Evolutionary conservation across 2,797 vertebrate species (phyloP), one percentile per base, ranked within the genome.

Genomic region (Dryobates pubescens): DNA sequence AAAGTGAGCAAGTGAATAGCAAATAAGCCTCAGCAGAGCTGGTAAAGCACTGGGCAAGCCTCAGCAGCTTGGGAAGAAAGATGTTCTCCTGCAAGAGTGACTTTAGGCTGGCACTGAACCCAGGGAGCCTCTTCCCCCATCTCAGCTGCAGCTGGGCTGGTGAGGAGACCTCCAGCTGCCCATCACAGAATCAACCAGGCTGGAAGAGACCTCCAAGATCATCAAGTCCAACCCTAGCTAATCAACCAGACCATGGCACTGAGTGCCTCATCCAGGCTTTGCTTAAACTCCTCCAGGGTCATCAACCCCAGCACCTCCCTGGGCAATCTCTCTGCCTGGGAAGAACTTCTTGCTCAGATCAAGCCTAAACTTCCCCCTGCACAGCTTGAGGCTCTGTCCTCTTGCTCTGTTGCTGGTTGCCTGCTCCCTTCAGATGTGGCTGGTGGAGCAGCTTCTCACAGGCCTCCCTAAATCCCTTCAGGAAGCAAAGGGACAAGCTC

Each of bases 121-220:
- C 17, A 1, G 0, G 23, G 78, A n/a, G 57, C 20, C 47, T 9
- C 2, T 13, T 10, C 7, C 17, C 13, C 22, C 11, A 22, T 9
- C 38, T 18, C 6, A 1, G 41, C 72, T 32, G 29, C 53, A 54
- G 71, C 62, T 17, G 71, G 14, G 58, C 47, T 56, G 57, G 36
- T 27, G 34, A 29, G 24, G 24, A 32, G 36, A 26, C 54, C 47
- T 67, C 49, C 87, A 38, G 43, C 57, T 26, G 47, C 69, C 41
- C 41, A 43, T 16, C 41, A 43, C 41, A 43, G 41, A 43, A 43
- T 43, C 41, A 43, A 43, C 41, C 41, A 43, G 41, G 41, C 16
- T 43, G 41, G 41, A 43, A 17, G 41, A 43, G 41, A 43, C 41
- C 41, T 43, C 41, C 41, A 17, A 43, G 15, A 17, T 16, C 41